Base-by-base conservation (phyloP, 1,140 invertebrate genomes). In the Archegozetes longisetosus region DNA sequence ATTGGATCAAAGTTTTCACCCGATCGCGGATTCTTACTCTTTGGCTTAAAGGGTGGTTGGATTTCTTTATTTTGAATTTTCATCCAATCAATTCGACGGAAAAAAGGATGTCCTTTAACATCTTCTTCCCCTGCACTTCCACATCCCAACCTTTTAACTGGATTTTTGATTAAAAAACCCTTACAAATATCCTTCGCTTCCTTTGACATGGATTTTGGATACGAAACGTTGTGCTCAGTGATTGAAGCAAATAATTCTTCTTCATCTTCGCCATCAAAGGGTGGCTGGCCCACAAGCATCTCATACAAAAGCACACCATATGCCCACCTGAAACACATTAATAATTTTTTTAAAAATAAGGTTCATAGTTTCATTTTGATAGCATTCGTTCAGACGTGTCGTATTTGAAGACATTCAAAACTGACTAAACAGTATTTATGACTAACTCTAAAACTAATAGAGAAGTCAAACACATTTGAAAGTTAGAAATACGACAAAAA, bases 1-100 rank as follows among this genome's bases (percentile, higher is more conserved):
- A 98, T 93, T 72, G 91, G 88, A 75, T 99, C 95, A 74, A 99
- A 99, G 77, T 99, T 99, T 73, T 89, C 92, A 55, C 97, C 93
- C 75, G 98, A 93, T 72, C 95, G 94, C 64, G 89, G 84, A 72
- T 93, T 88, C 89, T 95, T 96, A 74, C 98, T 97, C 78, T 94
- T 95, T 32, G 95, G 95, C 73, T 97, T 98, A 74, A 96, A 98
- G 0, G 95, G 95, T 40, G 95, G 95, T 71, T 98, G 94, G 51
- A 98, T 86, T 74, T 98, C 92, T 23, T 92, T 77, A 62, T 84
- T 87, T 73, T 97, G 91, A 59, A 98, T 92, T 70, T 85, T 88
- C 54, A 88, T 84, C 95, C 95, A 99, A 75, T 98, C 91, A 65
- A 98, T 97, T 64, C 93, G 81, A 27, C 94, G 79, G 82, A 97